Evolutionary conservation across 1,140 invertebrate species (phyloP).

Genomic region (Akabosia matsudoensis): DNA sequence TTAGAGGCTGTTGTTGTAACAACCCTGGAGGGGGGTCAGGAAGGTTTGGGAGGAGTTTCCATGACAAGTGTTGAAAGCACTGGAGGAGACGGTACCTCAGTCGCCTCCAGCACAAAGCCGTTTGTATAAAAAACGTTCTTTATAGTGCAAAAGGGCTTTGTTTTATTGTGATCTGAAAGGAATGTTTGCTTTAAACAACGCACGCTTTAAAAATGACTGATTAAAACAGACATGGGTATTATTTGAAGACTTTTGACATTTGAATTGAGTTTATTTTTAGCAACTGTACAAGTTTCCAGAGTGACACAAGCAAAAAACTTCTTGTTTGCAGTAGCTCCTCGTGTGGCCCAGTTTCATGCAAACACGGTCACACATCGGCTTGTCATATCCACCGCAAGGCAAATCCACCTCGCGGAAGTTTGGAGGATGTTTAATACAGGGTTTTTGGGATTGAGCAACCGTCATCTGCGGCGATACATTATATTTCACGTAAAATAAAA

Average conservation of each 20-base stretch:
- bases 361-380: conserved; percentile 27
- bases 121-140: not conserved
- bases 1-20: not conserved
- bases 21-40: not conserved
- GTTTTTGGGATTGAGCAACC: conserved; percentile 29
- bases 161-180: not conserved
- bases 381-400: conserved; percentile 39
- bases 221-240: too few species aligned
- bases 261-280: too few species aligned
- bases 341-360: conserved; percentile 39
- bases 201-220: too few species aligned
- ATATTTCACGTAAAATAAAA: too few species aligned
- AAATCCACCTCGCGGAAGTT: conserved; percentile 41
- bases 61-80: not conserved
- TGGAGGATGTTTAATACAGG: conserved; percentile 45
- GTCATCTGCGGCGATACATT: too few species aligned
- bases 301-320: conserved; percentile 43
- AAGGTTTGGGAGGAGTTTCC: not conserved
- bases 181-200: not conserved
- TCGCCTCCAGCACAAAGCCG: not conserved
- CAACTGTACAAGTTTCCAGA: conserved; percentile 44
- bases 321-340: conserved; percentile 38
- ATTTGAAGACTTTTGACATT: too few species aligned
- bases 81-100: not conserved
- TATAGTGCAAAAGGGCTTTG: not conserved